phyloP scores from a whole-genome alignment of 2,888 invertebrate genomes.

The Dolomedes plantarius region DNA sequence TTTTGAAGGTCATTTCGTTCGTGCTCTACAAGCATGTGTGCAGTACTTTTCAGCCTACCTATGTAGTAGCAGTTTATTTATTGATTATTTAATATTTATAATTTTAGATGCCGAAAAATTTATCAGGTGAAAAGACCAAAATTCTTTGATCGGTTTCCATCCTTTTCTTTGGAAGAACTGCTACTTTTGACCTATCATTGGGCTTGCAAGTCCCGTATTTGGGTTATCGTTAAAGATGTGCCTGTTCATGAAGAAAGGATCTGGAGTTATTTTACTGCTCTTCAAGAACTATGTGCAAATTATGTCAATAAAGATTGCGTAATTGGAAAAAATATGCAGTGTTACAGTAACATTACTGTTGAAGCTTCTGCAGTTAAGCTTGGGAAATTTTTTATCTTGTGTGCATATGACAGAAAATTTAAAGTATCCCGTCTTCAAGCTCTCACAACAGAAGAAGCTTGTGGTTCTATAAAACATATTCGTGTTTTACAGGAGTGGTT shows the following conservation, averaged over 20 bases:
- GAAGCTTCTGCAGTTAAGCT: slow-evolving; percentile 83
- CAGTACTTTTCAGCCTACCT: too few species aligned
- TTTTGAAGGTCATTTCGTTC: too few species aligned
- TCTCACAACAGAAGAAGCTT: slow-evolving; percentile 21
- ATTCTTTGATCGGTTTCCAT: slow-evolving; percentile 39
- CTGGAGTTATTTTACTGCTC: slow-evolving; percentile 39
- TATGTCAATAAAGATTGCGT: slow-evolving; percentile 22
- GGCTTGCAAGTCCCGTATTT: slow-evolving; percentile 43
- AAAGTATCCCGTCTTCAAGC: slow-evolving; percentile 87
- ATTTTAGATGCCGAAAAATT: slow-evolving; percentile 24
- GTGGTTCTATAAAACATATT: neutral
- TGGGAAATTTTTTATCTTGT: slow-evolving; percentile 91
- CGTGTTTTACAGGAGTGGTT: slow-evolving; percentile 38
- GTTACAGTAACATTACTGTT: slow-evolving; percentile 53
- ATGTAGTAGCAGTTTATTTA: too few species aligned
- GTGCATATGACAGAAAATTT: slow-evolving; percentile 85
- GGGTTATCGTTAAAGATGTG: slow-evolving; percentile 32
- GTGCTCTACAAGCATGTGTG: too few species aligned
- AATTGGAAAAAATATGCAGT: slow-evolving; percentile 52
- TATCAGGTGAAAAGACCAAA: slow-evolving; percentile 22
- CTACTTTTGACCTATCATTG: slow-evolving; percentile 61
- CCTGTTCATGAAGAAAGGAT: slow-evolving; percentile 26
- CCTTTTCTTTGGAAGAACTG: slow-evolving; percentile 33
- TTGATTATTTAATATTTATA: too few species aligned
- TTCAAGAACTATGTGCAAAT: slow-evolving; percentile 64